Percentiles rank a stretch among this genome's conserved stretches.
phyloP scores from a whole-genome alignment of 2,797 vertebrate genomes.

The Anabacerthia variegaticeps region DNA sequence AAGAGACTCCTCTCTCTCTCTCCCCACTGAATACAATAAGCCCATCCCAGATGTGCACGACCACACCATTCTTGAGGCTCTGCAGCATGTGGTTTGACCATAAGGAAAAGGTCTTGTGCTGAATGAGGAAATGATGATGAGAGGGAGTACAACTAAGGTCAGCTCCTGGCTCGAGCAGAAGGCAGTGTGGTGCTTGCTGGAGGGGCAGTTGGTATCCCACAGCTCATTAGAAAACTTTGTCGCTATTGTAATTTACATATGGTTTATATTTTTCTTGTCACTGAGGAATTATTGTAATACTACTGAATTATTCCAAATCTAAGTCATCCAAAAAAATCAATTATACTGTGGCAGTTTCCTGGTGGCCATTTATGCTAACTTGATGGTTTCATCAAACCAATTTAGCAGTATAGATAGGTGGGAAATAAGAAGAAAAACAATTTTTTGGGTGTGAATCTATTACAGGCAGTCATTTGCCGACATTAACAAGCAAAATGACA shows the following conservation, averaged over 20 bases:
- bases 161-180: neutral
- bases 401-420: neutral
- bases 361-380: neutral
- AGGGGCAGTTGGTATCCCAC: fast-evolving
- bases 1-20: neutral
- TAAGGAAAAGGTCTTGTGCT: neutral
- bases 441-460: neutral
- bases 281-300: neutral
- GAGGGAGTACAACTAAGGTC: fast-evolving
- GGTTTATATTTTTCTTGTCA: neutral
- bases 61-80: neutral
- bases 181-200: neutral
- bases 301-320: neutral
- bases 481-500: neutral
- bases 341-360: neutral
- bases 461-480: neutral
- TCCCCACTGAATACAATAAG: neutral
- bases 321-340: neutral
- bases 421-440: neutral
- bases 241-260: neutral
- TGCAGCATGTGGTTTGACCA: neutral
- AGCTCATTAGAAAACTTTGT: neutral
- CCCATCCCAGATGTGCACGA: neutral
- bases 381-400: neutral
- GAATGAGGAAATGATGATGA: neutral